Percentiles rank a stretch among this genome's conserved stretches.
Evolutionary conservation across 1,140 invertebrate genomes (phyloP).

Genomic region (Andricus grossulariae): DNA sequence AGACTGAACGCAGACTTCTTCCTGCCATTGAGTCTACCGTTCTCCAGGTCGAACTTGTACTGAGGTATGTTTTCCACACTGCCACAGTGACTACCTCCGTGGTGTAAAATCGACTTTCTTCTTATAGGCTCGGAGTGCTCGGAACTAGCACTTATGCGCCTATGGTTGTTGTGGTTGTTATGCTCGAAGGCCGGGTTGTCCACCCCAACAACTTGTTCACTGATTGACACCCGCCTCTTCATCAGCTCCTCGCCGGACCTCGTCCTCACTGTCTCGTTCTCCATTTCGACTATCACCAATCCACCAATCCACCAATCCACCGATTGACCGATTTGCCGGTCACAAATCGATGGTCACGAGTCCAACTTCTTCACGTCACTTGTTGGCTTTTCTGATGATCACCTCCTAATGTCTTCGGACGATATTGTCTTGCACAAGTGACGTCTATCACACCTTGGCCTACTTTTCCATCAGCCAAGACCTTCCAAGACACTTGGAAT

Average conservation of each 20-base stretch:
- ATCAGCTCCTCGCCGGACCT: constrained; percentile 59
- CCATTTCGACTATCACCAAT: constrained; percentile 50
- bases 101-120: constrained; percentile 71
- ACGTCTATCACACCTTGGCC: constrained; percentile 67
- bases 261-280: constrained; percentile 50
- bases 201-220: constrained; percentile 66
- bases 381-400: constrained; percentile 11
- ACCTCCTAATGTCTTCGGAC: constrained; percentile 42
- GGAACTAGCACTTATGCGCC: constrained; percentile 67
- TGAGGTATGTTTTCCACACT: constrained; percentile 71
- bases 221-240: constrained; percentile 71
- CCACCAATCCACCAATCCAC: too few relatives aligned
- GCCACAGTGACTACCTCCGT: constrained; percentile 58
- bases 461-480: constrained; percentile 44
- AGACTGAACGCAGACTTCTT: constrained; percentile 73
- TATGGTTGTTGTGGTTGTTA: constrained; percentile 59
- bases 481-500: constrained; percentile 4
- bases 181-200: constrained; percentile 73
- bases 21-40: constrained; percentile 66
- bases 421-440: constrained; percentile 40
- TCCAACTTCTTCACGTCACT: neutral
- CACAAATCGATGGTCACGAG: neutral
- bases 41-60: constrained; percentile 70
- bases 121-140: constrained; percentile 65
- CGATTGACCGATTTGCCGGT: too few relatives aligned